Percentiles rank a stretch among this genome's conserved stretches.
Evolutionary conservation across 2,888 invertebrate species (phyloP).

Genomic region (Melikaiella ostensackeni): DNA sequence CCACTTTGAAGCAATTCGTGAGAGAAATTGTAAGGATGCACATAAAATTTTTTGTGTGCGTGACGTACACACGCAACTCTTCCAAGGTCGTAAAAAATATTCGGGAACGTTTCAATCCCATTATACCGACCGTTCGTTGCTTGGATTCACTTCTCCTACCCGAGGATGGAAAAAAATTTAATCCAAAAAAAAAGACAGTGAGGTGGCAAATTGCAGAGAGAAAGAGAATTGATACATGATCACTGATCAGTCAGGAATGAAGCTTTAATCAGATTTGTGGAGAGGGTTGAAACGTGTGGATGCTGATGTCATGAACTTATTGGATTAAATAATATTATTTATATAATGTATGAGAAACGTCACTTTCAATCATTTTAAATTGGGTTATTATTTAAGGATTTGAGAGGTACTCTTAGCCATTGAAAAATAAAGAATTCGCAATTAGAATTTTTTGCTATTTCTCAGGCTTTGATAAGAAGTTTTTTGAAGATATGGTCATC

Average conservation of each 20-base stretch:
- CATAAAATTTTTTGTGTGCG: constrained; percentile 37
- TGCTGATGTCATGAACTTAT: not conserved
- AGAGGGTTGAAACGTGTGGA: not conserved
- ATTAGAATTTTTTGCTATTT: too few species aligned
- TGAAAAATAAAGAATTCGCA: too few species aligned
- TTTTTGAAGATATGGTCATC: too few species aligned
- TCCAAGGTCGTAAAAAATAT: constrained; percentile 47
- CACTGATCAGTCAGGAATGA: not conserved
- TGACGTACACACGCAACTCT: constrained; percentile 5
- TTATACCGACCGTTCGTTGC: not conserved
- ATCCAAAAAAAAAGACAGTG: not conserved
- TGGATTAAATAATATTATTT: not conserved
- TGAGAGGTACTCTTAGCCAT: too few species aligned
- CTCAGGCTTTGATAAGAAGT: too few species aligned
- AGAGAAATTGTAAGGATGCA: constrained; percentile 34
- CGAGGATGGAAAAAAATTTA: not conserved
- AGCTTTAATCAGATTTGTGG: not conserved
- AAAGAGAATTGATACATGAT: not conserved
- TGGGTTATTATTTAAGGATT: too few species aligned
- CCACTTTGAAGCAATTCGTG: constrained; percentile 64
- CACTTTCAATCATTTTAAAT: not conserved
- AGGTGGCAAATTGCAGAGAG: not conserved
- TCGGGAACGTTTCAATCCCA: constrained; percentile 52
- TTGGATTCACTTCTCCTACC: constrained; percentile 39
- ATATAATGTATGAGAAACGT: too few species aligned